phyloP scores from a whole-genome alignment of 2,888 invertebrate genomes.

The Yponomeuta sedellus region DNA sequence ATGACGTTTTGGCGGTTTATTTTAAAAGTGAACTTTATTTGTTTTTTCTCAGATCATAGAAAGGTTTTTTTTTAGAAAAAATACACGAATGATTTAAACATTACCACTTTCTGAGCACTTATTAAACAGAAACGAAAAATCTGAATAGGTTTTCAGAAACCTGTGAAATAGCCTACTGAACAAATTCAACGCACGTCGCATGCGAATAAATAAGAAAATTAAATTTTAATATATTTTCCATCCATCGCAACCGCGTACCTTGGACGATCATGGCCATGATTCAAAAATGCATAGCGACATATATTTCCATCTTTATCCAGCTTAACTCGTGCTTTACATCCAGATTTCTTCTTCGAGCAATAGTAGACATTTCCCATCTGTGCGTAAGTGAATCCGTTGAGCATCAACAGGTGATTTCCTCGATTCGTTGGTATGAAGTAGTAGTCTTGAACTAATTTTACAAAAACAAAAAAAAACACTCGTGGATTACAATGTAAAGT shows the following conservation, averaged over 20 bases:
- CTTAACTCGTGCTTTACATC: conserved; percentile 21
- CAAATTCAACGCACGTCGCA: too few relatives aligned
- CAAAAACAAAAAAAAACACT: neutral
- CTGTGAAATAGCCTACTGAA: too few relatives aligned
- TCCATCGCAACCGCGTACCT: neutral
- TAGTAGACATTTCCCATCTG: conserved; percentile 17
- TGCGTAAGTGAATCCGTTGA: conserved; percentile 19
- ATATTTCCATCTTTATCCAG: conserved; percentile 13
- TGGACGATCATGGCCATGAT: neutral
- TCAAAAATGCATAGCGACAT: too few relatives aligned
- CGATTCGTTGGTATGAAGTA: conserved; percentile 17
- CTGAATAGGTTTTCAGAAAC: too few relatives aligned
- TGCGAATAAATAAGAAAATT: conserved; percentile 2
- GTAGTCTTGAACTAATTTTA: neutral
- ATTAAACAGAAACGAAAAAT: too few relatives aligned
- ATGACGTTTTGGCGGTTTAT: too few relatives aligned
- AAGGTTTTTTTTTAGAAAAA: too few relatives aligned
- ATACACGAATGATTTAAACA: too few relatives aligned
- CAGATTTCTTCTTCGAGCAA: conserved; percentile 18
- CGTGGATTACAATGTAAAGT: too few relatives aligned
- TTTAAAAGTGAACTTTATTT: too few relatives aligned
- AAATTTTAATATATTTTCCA: neutral
- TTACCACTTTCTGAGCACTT: too few relatives aligned
- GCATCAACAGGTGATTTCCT: conserved; percentile 19
- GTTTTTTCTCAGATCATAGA: too few relatives aligned